These are phyloP conservation scores for Arbacia lixula DNA, from an alignment of 53 echinoderm and acorn worm species.

Conservation along the genomic window DNA sequence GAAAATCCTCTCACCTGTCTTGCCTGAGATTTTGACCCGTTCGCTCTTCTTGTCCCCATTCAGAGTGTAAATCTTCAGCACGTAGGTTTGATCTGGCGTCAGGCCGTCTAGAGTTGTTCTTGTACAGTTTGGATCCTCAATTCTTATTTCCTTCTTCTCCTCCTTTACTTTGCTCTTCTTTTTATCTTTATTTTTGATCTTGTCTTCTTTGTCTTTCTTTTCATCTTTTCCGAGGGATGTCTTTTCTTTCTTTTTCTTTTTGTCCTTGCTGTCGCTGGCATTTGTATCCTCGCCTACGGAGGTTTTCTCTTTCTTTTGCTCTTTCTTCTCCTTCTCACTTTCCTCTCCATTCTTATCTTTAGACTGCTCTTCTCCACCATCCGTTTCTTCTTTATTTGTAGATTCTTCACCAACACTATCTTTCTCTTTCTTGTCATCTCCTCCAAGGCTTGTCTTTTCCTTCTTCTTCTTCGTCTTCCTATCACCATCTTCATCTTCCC, in stretches of 20 bases:
- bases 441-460: neutral
- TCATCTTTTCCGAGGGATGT: neutral
- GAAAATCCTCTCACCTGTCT: constrained; percentile 65
- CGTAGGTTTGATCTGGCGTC: constrained; percentile 67
- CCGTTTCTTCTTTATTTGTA: neutral
- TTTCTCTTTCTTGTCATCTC: neutral
- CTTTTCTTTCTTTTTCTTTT: neutral
- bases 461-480: constrained; percentile 13
- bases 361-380: constrained; percentile 1
- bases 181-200: constrained; percentile 14
- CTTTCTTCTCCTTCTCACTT: constrained; percentile 6
- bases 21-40: constrained; percentile 58
- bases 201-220: neutral
- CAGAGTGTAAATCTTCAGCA: constrained; percentile 75
- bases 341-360: constrained; percentile 2
- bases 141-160: constrained; percentile 58
- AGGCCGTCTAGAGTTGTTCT: constrained; percentile 64
- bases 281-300: neutral
- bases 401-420: neutral
- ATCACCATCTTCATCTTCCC: neutral
- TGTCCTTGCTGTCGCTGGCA: neutral
- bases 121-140: constrained; percentile 63
- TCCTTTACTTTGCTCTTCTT: constrained; percentile 48
- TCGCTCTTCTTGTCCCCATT: constrained; percentile 80
- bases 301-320: constrained; percentile 3